Evolutionary conservation across 2,888 invertebrate species (phyloP).

Genomic region (Crioceris asparagi): DNA sequence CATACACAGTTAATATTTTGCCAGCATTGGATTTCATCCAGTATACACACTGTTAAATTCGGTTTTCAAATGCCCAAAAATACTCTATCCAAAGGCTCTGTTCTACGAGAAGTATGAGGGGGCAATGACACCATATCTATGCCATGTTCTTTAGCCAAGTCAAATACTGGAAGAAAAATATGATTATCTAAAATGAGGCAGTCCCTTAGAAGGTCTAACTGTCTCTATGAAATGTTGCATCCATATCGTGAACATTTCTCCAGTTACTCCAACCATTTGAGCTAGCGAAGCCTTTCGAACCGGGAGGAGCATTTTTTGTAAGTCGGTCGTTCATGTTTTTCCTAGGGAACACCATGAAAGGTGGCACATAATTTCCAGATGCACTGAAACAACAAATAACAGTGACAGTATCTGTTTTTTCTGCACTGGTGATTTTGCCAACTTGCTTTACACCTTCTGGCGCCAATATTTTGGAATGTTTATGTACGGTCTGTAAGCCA

Average conservation of each 20-base stretch:
- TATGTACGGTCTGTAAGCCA: conserved; percentile 9
- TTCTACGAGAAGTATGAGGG: too few species aligned
- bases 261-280: conserved; percentile 12
- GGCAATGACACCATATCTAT: too few species aligned
- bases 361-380: conserved; percentile 6
- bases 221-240: conserved; percentile 12
- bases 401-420: conserved; percentile 2
- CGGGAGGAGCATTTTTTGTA: conserved; percentile 11
- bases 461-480: conserved; percentile 3
- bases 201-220: too few species aligned
- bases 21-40: too few species aligned
- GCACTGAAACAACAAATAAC: conserved; percentile 6
- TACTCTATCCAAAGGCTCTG: too few species aligned
- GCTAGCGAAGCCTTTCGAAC: conserved; percentile 5
- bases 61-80: too few species aligned
- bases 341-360: conserved; percentile 3
- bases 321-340: conserved; percentile 9
- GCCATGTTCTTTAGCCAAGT: too few species aligned
- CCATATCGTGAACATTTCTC: conserved; percentile 11
- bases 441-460: conserved; percentile 5
- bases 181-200: too few species aligned
- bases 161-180: too few species aligned
- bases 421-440: conserved; percentile 7
- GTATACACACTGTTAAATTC: too few species aligned
- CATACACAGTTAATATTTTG: too few species aligned